Conservation (phyloP, 2,797 vertebrate species). For the Neopelma chrysocephalum region DNA sequence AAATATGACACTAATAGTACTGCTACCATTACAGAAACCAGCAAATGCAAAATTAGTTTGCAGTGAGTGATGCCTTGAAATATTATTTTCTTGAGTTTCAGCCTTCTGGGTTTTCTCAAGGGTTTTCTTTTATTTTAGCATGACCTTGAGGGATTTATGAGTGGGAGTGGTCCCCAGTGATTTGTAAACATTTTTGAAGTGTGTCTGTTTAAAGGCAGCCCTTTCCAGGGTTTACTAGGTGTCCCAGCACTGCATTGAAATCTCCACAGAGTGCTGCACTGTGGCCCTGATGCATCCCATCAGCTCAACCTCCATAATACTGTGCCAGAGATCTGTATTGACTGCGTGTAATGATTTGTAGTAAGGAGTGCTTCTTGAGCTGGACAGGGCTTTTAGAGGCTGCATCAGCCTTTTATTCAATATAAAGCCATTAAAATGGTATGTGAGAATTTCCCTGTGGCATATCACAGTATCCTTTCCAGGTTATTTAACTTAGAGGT, state of each 20-base stretch:
- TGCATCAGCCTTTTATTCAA: background rate
- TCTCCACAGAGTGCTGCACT: background rate
- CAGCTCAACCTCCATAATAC: background rate
- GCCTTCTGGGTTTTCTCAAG: background rate
- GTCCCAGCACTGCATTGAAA: background rate
- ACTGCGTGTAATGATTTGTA: background rate
- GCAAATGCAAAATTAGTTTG: background rate
- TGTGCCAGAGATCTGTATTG: background rate
- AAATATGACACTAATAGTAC: background rate
- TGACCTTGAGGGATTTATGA: background rate
- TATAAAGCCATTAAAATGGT: background rate
- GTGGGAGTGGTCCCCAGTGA: background rate
- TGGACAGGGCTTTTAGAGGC: background rate
- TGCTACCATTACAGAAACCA: background rate
- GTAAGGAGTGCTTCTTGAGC: background rate
- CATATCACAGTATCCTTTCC: background rate
- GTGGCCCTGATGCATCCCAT: background rate
- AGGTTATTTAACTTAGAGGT: background rate
- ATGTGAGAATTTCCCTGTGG: background rate
- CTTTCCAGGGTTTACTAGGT: background rate
- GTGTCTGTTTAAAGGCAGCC: background rate
- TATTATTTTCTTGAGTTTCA: background rate
- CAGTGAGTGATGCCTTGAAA: background rate
- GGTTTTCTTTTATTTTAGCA: background rate
- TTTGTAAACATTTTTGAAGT: background rate